Evolutionary conservation across 1,140 invertebrate species (phyloP).

Genomic region (Dolichoris vasculosae): DNA sequence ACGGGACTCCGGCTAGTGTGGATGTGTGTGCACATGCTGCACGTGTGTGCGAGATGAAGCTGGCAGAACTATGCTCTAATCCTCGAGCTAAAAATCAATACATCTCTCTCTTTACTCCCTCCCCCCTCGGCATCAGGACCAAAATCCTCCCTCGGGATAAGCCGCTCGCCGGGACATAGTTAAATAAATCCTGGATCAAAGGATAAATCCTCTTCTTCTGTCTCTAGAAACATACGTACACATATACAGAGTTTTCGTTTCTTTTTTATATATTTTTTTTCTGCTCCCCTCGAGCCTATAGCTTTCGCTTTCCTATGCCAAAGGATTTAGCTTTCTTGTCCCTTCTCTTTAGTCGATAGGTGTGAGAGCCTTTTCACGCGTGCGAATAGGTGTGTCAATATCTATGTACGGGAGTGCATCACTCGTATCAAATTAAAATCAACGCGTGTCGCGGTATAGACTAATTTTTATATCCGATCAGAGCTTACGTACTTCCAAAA

Average conservation of each 20-base stretch:
- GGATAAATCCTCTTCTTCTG: constrained; percentile 67
- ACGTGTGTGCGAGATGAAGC: background rate
- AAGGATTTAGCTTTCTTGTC: constrained; percentile 18
- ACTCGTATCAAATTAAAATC: background rate
- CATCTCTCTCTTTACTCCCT: constrained; percentile 61
- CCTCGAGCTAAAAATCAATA: constrained; percentile 75
- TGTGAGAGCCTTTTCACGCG: background rate
- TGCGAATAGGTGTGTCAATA: background rate
- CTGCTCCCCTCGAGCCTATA: constrained; percentile 16
- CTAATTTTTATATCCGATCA: constrained; percentile 21
- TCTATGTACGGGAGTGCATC: background rate
- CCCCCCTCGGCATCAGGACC: constrained; percentile 50
- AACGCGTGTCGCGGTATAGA: background rate
- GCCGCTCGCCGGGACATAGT: constrained; percentile 72
- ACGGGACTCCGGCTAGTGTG: background rate
- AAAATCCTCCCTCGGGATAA: constrained; percentile 74
- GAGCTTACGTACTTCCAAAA: background rate
- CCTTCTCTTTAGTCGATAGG: constrained; percentile 7
- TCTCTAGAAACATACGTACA: background rate
- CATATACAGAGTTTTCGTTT: background rate
- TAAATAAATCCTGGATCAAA: constrained; percentile 76
- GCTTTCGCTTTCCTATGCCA: background rate
- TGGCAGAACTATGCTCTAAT: constrained; percentile 64
- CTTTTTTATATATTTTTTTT: constrained; percentile 57
- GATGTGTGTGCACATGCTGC: background rate